These are phyloP conservation scores for Calonectris borealis DNA, from an alignment of 2,113 vertebrate genomes.

Conservation along the genomic window DNA sequence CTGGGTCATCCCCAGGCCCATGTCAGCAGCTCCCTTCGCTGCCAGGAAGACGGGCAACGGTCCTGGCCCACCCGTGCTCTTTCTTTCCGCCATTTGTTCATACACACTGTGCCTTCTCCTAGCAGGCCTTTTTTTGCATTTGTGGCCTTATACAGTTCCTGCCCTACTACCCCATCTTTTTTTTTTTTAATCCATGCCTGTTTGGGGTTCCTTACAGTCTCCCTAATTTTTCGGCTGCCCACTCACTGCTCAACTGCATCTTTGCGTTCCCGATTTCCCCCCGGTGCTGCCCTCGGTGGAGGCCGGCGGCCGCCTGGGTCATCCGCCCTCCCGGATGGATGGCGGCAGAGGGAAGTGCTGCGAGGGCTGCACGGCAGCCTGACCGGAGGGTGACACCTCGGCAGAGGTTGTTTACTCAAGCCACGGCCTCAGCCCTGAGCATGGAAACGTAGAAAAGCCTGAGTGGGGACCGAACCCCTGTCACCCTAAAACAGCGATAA, in stretches of 20 bases:
- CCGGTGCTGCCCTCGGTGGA: accelerated
- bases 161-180: not conserved
- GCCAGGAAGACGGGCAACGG: not conserved
- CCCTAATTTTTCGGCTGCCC: not conserved
- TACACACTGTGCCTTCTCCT: not conserved
- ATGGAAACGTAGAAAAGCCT: not conserved
- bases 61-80: not conserved
- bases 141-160: not conserved
- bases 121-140: not conserved
- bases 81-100: not conserved
- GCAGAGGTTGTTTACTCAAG: not conserved
- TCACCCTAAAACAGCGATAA: not conserved
- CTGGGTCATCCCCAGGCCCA: not conserved
- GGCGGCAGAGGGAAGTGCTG: not conserved
- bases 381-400: not conserved
- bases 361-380: not conserved
- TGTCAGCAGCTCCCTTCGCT: not conserved
- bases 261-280: not conserved
- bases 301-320: accelerated
- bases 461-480: not conserved
- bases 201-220: not conserved
- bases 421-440: not conserved
- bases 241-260: not conserved
- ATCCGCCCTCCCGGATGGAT: not conserved
- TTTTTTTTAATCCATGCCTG: not conserved